Conservation (phyloP, 2,113 vertebrate species). For the Rhea pennata region DNA sequence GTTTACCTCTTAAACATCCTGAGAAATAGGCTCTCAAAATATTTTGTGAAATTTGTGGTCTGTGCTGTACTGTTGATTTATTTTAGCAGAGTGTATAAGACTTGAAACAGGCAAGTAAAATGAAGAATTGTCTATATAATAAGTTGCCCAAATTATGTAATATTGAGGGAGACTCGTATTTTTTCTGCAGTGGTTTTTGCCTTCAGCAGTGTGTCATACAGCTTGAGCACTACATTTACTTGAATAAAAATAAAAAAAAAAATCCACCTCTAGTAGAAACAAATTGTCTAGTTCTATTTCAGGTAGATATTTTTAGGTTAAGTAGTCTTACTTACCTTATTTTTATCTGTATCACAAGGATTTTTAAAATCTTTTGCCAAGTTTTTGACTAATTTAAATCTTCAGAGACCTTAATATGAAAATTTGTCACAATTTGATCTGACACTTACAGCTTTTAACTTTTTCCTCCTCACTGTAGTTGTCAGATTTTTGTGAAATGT, state of each 20-base stretch:
- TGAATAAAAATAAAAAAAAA: neutral
- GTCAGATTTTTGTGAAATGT: neutral
- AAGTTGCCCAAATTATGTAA: neutral
- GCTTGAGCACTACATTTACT: neutral
- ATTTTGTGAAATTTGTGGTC: neutral
- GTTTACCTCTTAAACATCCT: neutral
- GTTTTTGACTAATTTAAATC: neutral
- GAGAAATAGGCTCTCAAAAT: neutral
- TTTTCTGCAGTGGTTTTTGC: neutral
- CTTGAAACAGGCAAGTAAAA: neutral
- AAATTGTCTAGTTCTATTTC: neutral
- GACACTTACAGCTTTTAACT: neutral
- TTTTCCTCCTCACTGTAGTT: neutral
- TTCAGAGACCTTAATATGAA: neutral
- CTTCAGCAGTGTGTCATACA: neutral
- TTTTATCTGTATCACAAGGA: neutral
- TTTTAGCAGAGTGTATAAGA: neutral
- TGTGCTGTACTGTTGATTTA: neutral
- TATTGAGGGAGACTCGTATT: fast-evolving
- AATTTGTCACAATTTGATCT: neutral
- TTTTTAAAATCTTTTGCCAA: neutral
- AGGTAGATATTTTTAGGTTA: neutral
- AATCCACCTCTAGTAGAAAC: neutral
- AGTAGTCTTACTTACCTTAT: neutral
- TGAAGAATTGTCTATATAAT: neutral